Conservation (phyloP, 2,113 vertebrate species). For the Opisthocomus hoazin region DNA sequence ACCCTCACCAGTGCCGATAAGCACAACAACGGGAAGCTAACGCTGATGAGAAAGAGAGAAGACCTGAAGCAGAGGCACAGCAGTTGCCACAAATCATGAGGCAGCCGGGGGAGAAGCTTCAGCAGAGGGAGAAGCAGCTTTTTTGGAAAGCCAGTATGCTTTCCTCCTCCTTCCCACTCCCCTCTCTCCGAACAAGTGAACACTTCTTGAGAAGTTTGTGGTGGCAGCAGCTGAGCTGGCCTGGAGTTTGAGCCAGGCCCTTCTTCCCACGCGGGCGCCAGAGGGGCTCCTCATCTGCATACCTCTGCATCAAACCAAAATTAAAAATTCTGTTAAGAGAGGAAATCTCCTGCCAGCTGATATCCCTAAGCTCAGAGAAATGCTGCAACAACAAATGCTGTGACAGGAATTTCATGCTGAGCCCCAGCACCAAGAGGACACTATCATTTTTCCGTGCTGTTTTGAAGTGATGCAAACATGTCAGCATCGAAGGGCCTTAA, state of each 20-base stretch:
- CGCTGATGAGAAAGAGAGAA: background rate
- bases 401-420: slow-evolving; percentile 21
- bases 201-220: background rate
- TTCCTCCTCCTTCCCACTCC: background rate
- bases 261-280: background rate
- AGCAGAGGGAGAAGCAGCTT: background rate
- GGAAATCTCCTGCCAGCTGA: slow-evolving; percentile 31
- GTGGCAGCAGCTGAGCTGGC: background rate
- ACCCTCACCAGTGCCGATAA: background rate
- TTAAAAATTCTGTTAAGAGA: slow-evolving; percentile 50
- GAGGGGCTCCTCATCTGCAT: background rate
- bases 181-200: background rate
- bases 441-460: background rate
- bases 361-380: background rate
- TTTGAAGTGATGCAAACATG: slow-evolving; percentile 12
- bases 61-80: background rate
- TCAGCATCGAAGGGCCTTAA: background rate
- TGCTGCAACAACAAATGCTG: background rate
- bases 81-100: background rate
- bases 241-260: background rate
- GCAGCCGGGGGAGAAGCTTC: background rate
- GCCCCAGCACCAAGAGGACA: background rate
- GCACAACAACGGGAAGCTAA: background rate
- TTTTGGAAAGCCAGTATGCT: background rate
- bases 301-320: background rate